Evolutionary conservation across 2,888 invertebrate genomes (phyloP), one percentile per base, ranked within the genome.

Genomic region (Sisyra terminalis): DNA sequence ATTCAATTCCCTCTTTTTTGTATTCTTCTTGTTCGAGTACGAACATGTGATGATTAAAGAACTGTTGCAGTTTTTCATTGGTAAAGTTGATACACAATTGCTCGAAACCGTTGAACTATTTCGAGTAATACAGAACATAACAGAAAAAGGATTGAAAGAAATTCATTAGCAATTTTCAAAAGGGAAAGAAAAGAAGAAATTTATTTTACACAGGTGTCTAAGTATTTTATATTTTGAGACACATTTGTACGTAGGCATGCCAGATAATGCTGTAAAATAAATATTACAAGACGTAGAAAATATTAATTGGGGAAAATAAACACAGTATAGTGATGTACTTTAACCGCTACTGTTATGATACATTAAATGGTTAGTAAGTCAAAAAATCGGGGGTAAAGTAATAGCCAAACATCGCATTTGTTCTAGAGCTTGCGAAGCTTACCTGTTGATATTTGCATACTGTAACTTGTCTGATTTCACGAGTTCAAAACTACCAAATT

Each of bases 11-110:
- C 60, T 81, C 80, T 48, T 73, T 67, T 55, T 74, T 73, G 66
- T 81, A 81, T 53, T 81, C 80, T 63, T 81, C 80, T 65, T 81
- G 80, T 62, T 81, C 80, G 58, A 81, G 67, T 48, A 81, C 78
- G 62, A 81, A 81, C 80, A 81, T 81, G 68, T 81, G 73, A 52
- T 81, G 80, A 61, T 81, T 81, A 73, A 81, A 82, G 70, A 80
- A 81, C 59, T 82, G 81, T 59, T 82, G 80, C 49, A 81, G 68
- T 58, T 79, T 75, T 64, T 81, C 79, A 61, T 81, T 81, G 58
- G 79, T 79, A 67, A 80, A 81, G 69, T 81, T 81, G 70, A 81
- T 81, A 66, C 79, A 80, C 52, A 81, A 66, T 63, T 82, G 79
- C 63, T 81, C 80, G 65, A 80, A 79, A 55, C 77, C 75, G 68